Evolutionary conservation across 2,888 invertebrate species (phyloP).

Genomic region (Rhogogaster chlorosoma): DNA sequence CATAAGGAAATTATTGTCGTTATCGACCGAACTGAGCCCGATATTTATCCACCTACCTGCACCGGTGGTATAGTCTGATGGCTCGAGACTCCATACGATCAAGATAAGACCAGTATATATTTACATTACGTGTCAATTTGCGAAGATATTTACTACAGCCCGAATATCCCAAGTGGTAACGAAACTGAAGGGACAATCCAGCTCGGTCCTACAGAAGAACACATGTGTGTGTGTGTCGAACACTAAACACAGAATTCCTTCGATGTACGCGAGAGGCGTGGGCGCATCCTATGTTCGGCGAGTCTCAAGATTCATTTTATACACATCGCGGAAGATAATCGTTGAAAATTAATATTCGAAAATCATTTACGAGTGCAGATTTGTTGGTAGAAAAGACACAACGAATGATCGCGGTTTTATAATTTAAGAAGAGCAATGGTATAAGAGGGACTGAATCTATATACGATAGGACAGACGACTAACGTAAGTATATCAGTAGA

Average conservation of each 20-base stretch:
- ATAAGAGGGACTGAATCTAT: neutral
- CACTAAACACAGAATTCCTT: conserved; percentile 8
- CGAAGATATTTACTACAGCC: conserved; percentile 24
- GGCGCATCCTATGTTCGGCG: neutral
- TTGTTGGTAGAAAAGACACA: neutral
- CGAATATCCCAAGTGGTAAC: neutral
- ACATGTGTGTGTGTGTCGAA: neutral
- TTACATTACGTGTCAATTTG: conserved; percentile 9
- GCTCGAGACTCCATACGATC: neutral
- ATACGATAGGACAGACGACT: too few relatives aligned
- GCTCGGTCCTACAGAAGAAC: neutral
- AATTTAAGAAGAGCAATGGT: neutral
- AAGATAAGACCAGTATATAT: neutral
- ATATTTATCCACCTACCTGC: neutral
- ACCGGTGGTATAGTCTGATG: neutral
- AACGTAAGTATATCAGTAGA: neutral
- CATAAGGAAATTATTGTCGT: neutral
- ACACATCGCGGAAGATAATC: neutral
- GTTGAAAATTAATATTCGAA: neutral
- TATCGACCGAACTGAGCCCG: neutral
- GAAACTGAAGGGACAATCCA: neutral
- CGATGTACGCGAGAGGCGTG: neutral
- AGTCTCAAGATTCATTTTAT: neutral
- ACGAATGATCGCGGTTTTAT: neutral
- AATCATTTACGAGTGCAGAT: neutral